phyloP scores from a whole-genome alignment of 1,140 invertebrate genomes.

The Drosophila sturtevanti region DNA sequence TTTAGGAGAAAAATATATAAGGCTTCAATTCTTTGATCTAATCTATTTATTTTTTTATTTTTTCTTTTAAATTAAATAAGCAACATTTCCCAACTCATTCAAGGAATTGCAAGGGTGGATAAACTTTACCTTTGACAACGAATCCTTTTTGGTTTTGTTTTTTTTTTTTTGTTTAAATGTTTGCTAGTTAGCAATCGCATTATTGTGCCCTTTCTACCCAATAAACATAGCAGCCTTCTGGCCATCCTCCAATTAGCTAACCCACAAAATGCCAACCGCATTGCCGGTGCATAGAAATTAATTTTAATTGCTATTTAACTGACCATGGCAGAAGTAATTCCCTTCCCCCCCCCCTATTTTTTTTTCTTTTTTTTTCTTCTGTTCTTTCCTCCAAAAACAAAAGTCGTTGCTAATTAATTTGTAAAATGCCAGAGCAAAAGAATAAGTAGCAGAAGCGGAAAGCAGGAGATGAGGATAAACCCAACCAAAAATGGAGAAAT shows the following conservation, averaged over 20 bases:
- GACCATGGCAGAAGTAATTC: constrained; percentile 52
- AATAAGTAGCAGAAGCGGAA: constrained; percentile 3
- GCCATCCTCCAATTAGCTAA: constrained; percentile 57
- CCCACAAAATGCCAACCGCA: constrained; percentile 37
- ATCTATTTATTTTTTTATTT: too few species aligned
- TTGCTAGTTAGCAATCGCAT: neutral
- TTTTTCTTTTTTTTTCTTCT: neutral
- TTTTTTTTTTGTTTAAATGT: too few species aligned
- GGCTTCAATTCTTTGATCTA: too few species aligned
- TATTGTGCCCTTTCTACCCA: neutral
- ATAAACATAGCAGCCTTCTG: neutral
- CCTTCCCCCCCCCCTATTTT: too few species aligned
- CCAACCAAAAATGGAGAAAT: neutral
- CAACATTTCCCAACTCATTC: too few species aligned
- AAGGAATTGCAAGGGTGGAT: too few species aligned
- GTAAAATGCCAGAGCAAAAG: constrained; percentile 14
- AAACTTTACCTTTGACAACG: too few species aligned
- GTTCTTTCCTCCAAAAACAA: neutral
- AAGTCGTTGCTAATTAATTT: constrained; percentile 44
- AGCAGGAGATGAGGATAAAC: neutral
- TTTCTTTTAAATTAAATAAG: too few species aligned
- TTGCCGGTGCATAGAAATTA: constrained; percentile 67
- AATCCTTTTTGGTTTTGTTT: too few species aligned
- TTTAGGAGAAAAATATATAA: too few species aligned
- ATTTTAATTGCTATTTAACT: constrained; percentile 79